These are phyloP conservation scores for Pteronotus mesoamericanus DNA, from an alignment of 2,797 vertebrate species.

Conservation along the genomic window DNA sequence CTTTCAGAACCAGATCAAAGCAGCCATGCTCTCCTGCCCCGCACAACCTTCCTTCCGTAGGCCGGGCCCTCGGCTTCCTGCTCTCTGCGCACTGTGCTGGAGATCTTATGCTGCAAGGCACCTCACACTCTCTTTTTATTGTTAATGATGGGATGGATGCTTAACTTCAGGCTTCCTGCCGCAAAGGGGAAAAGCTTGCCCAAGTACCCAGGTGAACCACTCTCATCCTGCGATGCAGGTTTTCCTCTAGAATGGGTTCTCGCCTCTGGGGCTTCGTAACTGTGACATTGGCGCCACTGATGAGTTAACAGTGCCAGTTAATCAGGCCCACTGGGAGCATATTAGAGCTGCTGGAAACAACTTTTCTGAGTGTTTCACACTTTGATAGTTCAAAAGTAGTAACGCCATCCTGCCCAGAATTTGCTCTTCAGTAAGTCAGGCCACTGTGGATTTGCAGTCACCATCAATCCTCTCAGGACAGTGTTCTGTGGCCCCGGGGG, in stretches of 20 bases:
- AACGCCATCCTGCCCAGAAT: neutral
- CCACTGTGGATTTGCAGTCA: neutral
- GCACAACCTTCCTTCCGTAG: rapidly evolving
- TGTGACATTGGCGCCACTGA: neutral
- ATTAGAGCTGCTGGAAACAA: neutral
- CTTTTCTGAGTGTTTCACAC: neutral
- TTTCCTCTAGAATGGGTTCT: neutral
- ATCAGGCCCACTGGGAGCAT: neutral
- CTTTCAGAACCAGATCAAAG: neutral
- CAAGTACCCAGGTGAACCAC: neutral
- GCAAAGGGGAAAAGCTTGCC: neutral
- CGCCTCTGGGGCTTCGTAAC: neutral
- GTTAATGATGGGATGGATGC: neutral
- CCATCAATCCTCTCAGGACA: neutral
- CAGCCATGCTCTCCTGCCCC: neutral
- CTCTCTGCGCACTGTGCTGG: neutral
- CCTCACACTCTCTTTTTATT: neutral
- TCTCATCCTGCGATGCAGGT: neutral
- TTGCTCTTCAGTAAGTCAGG: neutral
- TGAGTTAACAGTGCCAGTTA: neutral
- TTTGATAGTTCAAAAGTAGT: neutral
- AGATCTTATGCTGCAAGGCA: neutral
- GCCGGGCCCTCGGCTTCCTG: too few species aligned
- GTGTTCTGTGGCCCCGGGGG: neutral
- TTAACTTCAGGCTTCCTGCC: neutral